Evolutionary conservation across 2,113 vertebrate genomes (phyloP).

Genomic region (Tretioscincus oriximinensis): DNA sequence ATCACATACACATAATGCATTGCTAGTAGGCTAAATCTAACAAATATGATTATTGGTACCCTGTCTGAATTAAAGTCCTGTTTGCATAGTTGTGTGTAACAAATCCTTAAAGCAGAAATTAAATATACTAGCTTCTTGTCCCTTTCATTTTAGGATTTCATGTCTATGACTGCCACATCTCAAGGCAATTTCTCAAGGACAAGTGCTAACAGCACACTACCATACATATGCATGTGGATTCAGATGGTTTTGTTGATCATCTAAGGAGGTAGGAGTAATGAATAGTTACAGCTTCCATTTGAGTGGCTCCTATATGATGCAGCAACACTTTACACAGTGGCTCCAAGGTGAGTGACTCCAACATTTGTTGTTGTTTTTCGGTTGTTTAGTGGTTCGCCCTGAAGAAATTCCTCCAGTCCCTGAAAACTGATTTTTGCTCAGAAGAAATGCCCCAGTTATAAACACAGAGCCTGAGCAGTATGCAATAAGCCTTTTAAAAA

Average conservation of each 20-base stretch:
- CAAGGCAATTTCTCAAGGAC: no score
- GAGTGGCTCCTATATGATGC: not conserved
- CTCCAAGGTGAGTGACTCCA: no score
- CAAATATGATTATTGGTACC: not conserved
- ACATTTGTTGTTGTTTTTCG: no score
- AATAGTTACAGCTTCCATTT: not conserved
- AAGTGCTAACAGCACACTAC: not conserved
- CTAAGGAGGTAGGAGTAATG: not conserved
- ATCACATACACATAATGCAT: not conserved
- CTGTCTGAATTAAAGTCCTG: no score
- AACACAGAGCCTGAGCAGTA: constrained; percentile 82
- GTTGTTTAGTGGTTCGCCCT: constrained; percentile 81
- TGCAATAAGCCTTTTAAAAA: constrained; percentile 36
- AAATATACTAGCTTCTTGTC: no score
- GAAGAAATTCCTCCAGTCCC: constrained; percentile 98
- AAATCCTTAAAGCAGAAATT: no score
- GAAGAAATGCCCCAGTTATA: constrained; percentile 83
- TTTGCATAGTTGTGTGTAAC: no score
- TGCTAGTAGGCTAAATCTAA: no score
- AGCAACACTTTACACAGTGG: not conserved
- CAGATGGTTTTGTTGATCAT: not conserved
- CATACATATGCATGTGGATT: not conserved
- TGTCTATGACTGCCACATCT: not conserved
- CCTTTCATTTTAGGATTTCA: not conserved
- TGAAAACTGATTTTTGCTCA: constrained; percentile 93